Conservation (phyloP, 2,888 invertebrate genomes). For the Ophion costatus region DNA sequence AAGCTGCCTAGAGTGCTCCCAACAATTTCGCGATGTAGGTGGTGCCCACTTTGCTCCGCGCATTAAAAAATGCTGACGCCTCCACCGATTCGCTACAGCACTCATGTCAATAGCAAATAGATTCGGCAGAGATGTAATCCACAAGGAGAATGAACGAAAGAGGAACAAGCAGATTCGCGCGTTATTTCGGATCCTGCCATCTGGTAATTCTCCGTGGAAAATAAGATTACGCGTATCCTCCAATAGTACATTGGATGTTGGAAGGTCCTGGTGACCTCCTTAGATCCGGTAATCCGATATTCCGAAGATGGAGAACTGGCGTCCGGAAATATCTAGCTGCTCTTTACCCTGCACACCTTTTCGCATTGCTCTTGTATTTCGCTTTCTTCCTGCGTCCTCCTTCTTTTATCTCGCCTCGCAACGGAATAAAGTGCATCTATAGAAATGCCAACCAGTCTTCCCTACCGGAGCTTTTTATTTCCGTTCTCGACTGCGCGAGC, state of each 20-base stretch:
- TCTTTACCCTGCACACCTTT: slow-evolving; percentile 31
- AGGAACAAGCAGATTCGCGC: slow-evolving; percentile 7
- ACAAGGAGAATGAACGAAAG: not conserved
- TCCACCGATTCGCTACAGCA: no score
- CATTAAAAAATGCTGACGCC: no score
- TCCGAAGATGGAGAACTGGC: slow-evolving; percentile 70
- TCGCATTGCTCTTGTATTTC: slow-evolving; percentile 22
- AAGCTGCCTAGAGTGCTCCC: no score
- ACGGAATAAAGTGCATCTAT: slow-evolving; percentile 22
- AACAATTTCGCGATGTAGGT: no score
- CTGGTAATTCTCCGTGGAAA: slow-evolving; percentile 68
- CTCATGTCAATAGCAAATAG: no score
- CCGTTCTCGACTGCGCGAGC: not conserved
- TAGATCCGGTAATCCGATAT: slow-evolving; percentile 79
- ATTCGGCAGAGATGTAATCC: not conserved
- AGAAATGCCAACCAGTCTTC: slow-evolving; percentile 6
- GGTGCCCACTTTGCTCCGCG: no score
- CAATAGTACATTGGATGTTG: slow-evolving; percentile 55
- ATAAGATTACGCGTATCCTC: slow-evolving; percentile 69
- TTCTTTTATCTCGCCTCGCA: slow-evolving; percentile 27
- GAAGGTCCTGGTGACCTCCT: slow-evolving; percentile 68
- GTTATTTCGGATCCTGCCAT: slow-evolving; percentile 62
- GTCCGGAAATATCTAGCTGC: slow-evolving; percentile 15
- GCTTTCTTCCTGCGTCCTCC: slow-evolving; percentile 44
- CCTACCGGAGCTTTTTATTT: slow-evolving; percentile 13